Evolutionary conservation across 1,140 invertebrate species (phyloP).

Genomic region (Dreissena polymorpha): DNA sequence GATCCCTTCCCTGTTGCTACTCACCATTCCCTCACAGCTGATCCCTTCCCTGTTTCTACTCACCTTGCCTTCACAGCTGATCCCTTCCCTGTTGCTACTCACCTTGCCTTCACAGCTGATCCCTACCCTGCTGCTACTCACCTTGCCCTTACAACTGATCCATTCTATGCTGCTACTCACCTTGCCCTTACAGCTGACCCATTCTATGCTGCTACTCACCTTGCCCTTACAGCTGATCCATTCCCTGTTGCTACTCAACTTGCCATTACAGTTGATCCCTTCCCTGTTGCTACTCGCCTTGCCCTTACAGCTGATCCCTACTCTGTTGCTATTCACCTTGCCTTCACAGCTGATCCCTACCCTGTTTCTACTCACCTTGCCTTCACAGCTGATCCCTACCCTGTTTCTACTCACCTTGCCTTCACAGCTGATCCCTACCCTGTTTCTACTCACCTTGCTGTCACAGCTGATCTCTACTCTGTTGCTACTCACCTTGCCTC

Average conservation of each 20-base stretch:
- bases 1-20: too few species aligned
- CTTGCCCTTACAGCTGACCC: constrained; percentile 46
- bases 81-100: too few species aligned
- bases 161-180: too few species aligned
- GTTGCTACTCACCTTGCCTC: constrained; percentile 50
- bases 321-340: constrained; percentile 53
- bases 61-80: constrained; percentile 52
- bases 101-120: constrained; percentile 51
- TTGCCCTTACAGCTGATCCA: constrained; percentile 47
- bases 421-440: constrained; percentile 49
- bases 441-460: constrained; percentile 50
- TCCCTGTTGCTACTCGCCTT: too few species aligned
- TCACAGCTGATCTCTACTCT: constrained; percentile 50
- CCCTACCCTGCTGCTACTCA: constrained; percentile 53
- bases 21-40: constrained; percentile 52
- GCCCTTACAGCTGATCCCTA: constrained; percentile 48
- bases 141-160: constrained; percentile 48
- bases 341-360: constrained; percentile 48
- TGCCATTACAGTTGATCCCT: constrained; percentile 41
- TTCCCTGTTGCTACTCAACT: too few species aligned
- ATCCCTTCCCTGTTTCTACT: too few species aligned
- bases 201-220: too few species aligned
- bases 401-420: constrained; percentile 53
- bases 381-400: constrained; percentile 48
- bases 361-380: constrained; percentile 54